Base-by-base conservation (phyloP, 1,140 invertebrate genomes). In the Drosophila pallidifrons region DNA sequence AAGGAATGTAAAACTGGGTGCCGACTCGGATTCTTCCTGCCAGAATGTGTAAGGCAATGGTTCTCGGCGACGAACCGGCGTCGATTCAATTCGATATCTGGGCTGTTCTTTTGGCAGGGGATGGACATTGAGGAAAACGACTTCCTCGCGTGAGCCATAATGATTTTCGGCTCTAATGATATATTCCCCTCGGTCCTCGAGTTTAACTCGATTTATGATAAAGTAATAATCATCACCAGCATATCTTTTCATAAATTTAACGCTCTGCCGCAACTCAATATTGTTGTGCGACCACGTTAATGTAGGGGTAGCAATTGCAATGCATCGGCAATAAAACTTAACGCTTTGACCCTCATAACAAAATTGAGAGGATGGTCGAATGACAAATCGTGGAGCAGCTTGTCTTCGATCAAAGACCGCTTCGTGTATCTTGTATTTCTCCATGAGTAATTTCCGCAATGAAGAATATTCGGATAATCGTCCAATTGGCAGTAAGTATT, bases 191-290 rank as follows among this genome's bases (percentile, higher is more conserved):
- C 98, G 95, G 92, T 99, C 99, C 76, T 98, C 97, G 64, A 98
- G 93, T 93, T 98, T 99, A 6, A 97, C 96, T 80, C 99, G 95
- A 93, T 99, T 99, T 72, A 99, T 99, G 49, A 99, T 96, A 91
- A 99, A 98, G 83, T 98, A 98, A 92, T 98, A 99, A 92, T 99
- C 98, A 77, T 99, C 98, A 41, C 97, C 98, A 32, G 95, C 94
- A 91, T 99, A 99, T 77, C 98, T 95, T 94, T 99, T 99, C 98
- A 99, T 99, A 93, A 98, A 99, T 93, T 99, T 99, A 25, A 99
- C 98, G 79, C 98, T 99, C 93, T 99, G 99, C 60, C 96, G 95
- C n/a, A 99, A 93, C 87, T 99, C 98, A 77, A 95, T 94, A 91
- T 98, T 98, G 93, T 98, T 98, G 77, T 97, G 96, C 76, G 96